Evolutionary conservation across 1,140 invertebrate genomes (phyloP).

Genomic region (Atta cephalotes): DNA sequence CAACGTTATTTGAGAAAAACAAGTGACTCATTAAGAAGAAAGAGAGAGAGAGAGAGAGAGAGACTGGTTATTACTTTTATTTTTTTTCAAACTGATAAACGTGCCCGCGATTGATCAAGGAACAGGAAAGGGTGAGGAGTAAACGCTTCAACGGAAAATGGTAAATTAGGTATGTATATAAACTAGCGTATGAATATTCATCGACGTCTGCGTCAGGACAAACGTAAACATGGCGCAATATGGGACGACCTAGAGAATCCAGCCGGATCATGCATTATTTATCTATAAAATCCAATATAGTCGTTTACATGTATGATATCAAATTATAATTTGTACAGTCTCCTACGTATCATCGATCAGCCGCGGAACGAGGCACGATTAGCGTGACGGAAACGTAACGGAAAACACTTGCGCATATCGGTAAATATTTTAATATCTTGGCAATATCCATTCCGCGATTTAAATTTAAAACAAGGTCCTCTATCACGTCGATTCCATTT

Average conservation of each 20-base stretch:
- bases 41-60: background rate
- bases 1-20: background rate
- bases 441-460: slow-evolving; percentile 9
- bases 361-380: slow-evolving; percentile 12
- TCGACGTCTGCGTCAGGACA: slow-evolving; percentile 55
- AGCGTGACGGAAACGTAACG: slow-evolving; percentile 4
- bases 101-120: slow-evolving; percentile 10
- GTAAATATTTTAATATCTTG: slow-evolving; percentile 41
- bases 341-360: slow-evolving; percentile 17
- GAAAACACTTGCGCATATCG: slow-evolving; percentile 4
- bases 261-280: slow-evolving; percentile 59
- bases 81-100: slow-evolving; percentile 19
- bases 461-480: background rate
- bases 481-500: background rate
- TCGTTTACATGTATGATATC: slow-evolving; percentile 59
- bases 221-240: slow-evolving; percentile 62
- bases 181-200: slow-evolving; percentile 62
- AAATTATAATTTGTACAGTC: slow-evolving; percentile 53
- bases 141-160: slow-evolving; percentile 69
- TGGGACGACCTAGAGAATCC: slow-evolving; percentile 49
- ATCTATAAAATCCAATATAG: slow-evolving; percentile 62
- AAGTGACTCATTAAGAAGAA: background rate
- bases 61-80: slow-evolving; percentile 49
- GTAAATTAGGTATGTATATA: slow-evolving; percentile 64
- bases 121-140: slow-evolving; percentile 32